Conservation (phyloP, 2,888 invertebrate genomes). For the Oconnorella tubifera region DNA sequence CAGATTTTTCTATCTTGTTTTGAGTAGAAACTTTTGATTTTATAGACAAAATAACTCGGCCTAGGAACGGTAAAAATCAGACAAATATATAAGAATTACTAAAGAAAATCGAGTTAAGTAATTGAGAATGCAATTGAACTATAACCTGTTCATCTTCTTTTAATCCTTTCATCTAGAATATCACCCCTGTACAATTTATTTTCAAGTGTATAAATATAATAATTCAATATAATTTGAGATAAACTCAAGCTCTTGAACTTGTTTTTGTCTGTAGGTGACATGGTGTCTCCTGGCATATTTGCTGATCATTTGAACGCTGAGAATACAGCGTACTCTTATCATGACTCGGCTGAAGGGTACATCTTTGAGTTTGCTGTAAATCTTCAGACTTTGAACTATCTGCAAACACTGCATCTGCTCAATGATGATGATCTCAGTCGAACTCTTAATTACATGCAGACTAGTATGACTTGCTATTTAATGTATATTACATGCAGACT, state of each 20-base stretch:
- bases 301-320: slow-evolving; percentile 54
- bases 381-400: slow-evolving; percentile 83
- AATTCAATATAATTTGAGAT: too few relatives aligned
- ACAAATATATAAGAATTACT: too few relatives aligned
- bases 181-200: too few relatives aligned
- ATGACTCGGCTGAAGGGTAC: slow-evolving; percentile 77
- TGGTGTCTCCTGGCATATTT: slow-evolving; percentile 61
- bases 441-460: slow-evolving; percentile 81
- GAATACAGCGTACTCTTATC: slow-evolving; percentile 55
- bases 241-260: not conserved
- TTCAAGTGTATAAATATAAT: too few relatives aligned
- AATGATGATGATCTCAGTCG: slow-evolving; percentile 73
- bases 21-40: too few relatives aligned
- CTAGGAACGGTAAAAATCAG: too few relatives aligned
- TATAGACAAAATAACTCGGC: too few relatives aligned
- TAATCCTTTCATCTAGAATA: too few relatives aligned
- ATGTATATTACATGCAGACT: slow-evolving; percentile 78
- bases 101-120: too few relatives aligned
- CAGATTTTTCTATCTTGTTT: too few relatives aligned
- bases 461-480: slow-evolving; percentile 41
- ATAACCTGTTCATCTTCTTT: too few relatives aligned
- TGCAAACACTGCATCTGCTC: slow-evolving; percentile 76
- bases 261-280: slow-evolving; percentile 55
- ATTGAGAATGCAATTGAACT: too few relatives aligned
- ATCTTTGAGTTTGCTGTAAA: slow-evolving; percentile 95